Conservation (phyloP, 2,888 invertebrate genomes). For the Melanostoma mellinum region DNA sequence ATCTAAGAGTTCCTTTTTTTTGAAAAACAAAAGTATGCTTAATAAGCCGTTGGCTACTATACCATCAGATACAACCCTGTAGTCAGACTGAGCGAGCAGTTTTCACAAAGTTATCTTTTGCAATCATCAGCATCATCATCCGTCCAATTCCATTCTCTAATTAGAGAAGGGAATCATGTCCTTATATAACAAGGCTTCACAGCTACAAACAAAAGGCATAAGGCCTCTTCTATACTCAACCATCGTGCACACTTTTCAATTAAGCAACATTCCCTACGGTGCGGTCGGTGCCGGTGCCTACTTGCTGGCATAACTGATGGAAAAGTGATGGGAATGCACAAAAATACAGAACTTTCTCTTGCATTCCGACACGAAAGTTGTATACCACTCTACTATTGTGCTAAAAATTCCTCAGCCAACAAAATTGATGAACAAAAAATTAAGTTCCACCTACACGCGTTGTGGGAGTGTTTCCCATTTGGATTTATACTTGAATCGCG, state of each 20-base stretch:
- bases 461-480: background rate
- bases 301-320: slow-evolving; percentile 5
- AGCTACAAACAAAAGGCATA: background rate
- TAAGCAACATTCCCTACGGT: slow-evolving; percentile 12
- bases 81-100: slow-evolving; percentile 16
- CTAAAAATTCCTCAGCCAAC: background rate
- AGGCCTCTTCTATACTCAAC: background rate
- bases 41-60: no score
- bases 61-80: background rate
- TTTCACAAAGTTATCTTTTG: slow-evolving; percentile 37
- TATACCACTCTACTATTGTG: background rate
- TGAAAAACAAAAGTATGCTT: no score
- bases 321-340: slow-evolving; percentile 40
- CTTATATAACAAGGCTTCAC: background rate
- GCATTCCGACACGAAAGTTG: slow-evolving; percentile 3
- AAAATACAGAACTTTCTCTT: slow-evolving; percentile 14
- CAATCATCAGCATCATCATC: slow-evolving; percentile 5
- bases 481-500: background rate
- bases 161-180: slow-evolving; percentile 5
- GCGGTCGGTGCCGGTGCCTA: background rate
- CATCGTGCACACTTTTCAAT: slow-evolving; percentile 47
- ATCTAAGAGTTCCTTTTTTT: no score
- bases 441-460: slow-evolving; percentile 17
- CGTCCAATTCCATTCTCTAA: slow-evolving; percentile 5
- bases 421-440: background rate